Evolutionary conservation across 1,140 invertebrate genomes (phyloP), one percentile per base, ranked within the genome.

Genomic region (Pseudomyrmex flavicornis): DNA sequence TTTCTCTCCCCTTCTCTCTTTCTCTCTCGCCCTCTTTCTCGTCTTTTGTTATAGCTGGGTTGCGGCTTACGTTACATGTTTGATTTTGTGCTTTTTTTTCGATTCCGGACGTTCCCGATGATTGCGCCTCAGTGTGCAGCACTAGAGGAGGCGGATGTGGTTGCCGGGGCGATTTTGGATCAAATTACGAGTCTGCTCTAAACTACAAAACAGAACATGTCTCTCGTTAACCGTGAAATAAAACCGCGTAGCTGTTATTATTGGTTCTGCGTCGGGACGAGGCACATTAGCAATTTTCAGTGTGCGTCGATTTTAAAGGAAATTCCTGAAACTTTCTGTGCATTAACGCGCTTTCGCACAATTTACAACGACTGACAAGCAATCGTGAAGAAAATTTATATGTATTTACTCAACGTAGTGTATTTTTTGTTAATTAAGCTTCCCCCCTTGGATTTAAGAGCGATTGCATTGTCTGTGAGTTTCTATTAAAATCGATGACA

Each of bases 121-220:
- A 35, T 26, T 66, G 76, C 56, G 84, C 84, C 77, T 68, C 88
- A 48, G 85, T 65, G 22, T 82, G 70, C 58, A 63, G 85, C 63
- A 75, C 46, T 82, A 72, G 69, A 80, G 73, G 88, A 91, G 86
- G 90, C 90, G 84, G 89, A 89, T 85, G 88, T 35, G 35, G 35
- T 61, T 88, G 86, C 63, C 80, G 87, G 35, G 35, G 87, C 75
- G 87, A 85, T 91, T 87, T 90, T 89, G 91, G 91, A 91, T 90
- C 88, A 90, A 88, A 92, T 85, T 91, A 87, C 83, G 74, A 85
- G 79, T 88, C 87, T 84, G 88, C 88, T 91, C 88, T 92, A 92
- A 91, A 91, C 88, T 86, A 92, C 86, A 93, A 91, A 92, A 91
- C 54, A 90, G 86, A 90, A 90, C 35, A 86, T 72, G 66, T 69